These are phyloP conservation scores for Gavialis gangeticus DNA, from an alignment of 2,113 vertebrate genomes.

Conservation along the genomic window DNA sequence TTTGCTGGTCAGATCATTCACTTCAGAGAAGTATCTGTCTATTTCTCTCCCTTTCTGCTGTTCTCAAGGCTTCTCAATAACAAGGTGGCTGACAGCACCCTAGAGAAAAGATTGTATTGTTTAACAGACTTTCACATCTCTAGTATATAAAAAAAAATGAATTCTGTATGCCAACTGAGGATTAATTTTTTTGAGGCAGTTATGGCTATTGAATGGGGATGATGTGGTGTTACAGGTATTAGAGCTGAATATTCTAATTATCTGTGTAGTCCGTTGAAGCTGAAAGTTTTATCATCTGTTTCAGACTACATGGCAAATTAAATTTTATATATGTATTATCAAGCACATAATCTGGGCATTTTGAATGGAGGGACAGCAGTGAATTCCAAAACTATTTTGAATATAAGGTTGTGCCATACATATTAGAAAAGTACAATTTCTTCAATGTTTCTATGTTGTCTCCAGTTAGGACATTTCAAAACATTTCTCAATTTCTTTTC, in stretches of 20 bases:
- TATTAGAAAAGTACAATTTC: neutral
- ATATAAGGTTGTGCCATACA: neutral
- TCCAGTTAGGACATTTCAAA: neutral
- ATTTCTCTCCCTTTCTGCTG: neutral
- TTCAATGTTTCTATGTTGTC: neutral
- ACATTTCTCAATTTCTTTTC: too few relatives aligned
- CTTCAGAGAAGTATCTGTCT: neutral
- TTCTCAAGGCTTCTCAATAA: neutral
- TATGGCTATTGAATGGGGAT: slow-evolving; percentile 16
- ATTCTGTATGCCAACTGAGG: neutral
- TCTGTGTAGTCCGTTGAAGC: neutral
- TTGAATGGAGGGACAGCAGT: neutral
- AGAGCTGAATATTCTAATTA: neutral
- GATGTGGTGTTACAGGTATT: neutral
- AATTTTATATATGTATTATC: neutral
- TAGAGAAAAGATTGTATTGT: neutral
- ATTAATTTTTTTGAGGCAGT: neutral
- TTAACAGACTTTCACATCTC: neutral
- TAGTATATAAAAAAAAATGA: neutral
- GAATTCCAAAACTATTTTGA: neutral
- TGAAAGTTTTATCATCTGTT: neutral
- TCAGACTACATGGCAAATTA: neutral
- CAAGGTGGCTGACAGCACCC: neutral
- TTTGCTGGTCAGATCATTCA: neutral
- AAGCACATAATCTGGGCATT: neutral